Evolutionary conservation across 2,113 vertebrate genomes (phyloP).

Genomic region (Aix galericulata): DNA sequence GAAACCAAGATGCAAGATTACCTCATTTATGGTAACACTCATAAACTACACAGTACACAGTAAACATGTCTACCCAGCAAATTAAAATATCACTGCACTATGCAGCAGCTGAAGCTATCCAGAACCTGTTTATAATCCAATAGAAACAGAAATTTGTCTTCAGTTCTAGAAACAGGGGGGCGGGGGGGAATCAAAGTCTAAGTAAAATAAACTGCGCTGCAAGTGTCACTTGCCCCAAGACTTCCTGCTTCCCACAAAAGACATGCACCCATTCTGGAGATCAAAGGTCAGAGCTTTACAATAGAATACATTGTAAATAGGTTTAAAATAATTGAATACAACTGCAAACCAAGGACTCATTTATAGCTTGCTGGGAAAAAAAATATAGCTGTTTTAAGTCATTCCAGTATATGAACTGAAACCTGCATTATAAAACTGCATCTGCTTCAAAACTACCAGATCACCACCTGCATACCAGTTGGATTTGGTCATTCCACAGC

Average conservation of each 20-base stretch:
- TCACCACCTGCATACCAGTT: conserved; percentile 50
- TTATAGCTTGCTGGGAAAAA: conserved; percentile 63
- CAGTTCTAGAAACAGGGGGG: conserved; percentile 63
- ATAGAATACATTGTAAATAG: conserved; percentile 74
- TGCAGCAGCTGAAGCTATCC: conserved; percentile 82
- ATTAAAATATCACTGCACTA: conserved; percentile 84
- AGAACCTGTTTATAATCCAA: conserved; percentile 79
- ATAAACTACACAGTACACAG: conserved; percentile 87
- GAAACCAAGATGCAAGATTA: conserved; percentile 81
- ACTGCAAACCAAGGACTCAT: conserved; percentile 64
- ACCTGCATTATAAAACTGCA: conserved; percentile 68
- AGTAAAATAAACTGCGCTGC: conserved; percentile 71
- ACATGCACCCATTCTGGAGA: conserved; percentile 63
- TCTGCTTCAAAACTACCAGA: conserved; percentile 53
- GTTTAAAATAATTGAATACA: conserved; percentile 69
- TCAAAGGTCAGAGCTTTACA: conserved; percentile 69
- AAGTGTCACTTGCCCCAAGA: conserved; percentile 69
- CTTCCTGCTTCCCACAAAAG: conserved; percentile 72
- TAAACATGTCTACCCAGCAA: conserved; percentile 89
- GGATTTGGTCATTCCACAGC: conserved; percentile 57
- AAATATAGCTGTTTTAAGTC: conserved; percentile 62
- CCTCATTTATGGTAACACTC: conserved; percentile 84
- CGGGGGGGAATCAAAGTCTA: conserved; percentile 69
- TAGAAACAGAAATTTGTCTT: conserved; percentile 79
- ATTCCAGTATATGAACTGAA: conserved; percentile 64